These are phyloP conservation scores for Axinella damicornis DNA, from an alignment of 37 sponge, comb jelly and placozoan species.

Conservation along the genomic window DNA sequence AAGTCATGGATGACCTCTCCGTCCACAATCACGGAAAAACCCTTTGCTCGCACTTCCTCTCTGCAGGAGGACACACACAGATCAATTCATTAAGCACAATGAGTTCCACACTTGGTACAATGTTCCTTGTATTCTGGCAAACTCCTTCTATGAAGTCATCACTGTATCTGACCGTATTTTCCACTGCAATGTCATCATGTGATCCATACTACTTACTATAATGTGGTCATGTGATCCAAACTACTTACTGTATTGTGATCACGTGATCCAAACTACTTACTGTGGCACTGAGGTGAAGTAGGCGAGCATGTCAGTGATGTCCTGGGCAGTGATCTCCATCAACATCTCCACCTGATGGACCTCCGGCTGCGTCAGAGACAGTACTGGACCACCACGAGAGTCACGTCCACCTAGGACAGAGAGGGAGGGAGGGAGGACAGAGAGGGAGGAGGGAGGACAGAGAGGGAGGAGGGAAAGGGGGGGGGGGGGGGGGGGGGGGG, in stretches of 20 bases:
- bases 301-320: conserved; percentile 67
- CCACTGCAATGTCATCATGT: too few species aligned
- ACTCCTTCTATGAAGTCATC: too few species aligned
- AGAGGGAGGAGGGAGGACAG: neutral
- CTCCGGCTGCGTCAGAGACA: conserved; percentile 53
- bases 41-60: conserved; percentile 48
- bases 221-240: too few species aligned
- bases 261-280: conserved; percentile 7
- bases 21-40: conserved; percentile 64
- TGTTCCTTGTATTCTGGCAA: too few species aligned
- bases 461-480: neutral
- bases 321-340: conserved; percentile 52
- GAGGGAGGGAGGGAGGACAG: neutral
- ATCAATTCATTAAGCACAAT: too few species aligned
- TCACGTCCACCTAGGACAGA: conserved; percentile 72
- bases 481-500: neutral
- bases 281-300: conserved; percentile 82
- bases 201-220: too few species aligned
- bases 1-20: conserved; percentile 56
- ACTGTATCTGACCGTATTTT: too few species aligned
- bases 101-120: too few species aligned
- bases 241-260: neutral
- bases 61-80: too few species aligned
- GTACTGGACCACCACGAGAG: conserved; percentile 46
- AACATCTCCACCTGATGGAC: conserved; percentile 28